These are phyloP conservation scores for Darevskia nairensis DNA, from an alignment of 2,797 vertebrate genomes.

Conservation along the genomic window DNA sequence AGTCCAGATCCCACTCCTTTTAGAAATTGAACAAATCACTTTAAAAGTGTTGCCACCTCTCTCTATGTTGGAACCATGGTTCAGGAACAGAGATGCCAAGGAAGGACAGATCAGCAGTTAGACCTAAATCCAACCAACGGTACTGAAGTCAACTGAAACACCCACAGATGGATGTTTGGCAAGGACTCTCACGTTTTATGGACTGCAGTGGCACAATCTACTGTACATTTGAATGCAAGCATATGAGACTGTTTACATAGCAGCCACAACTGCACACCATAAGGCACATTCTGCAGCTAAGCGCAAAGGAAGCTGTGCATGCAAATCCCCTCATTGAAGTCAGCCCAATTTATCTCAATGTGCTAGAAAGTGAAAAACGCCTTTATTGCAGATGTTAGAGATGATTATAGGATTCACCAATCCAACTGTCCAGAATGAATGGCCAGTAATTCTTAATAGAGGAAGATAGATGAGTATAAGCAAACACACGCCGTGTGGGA, in stretches of 20 bases:
- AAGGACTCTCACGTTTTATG: neutral
- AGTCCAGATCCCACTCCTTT: neutral
- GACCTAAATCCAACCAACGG: neutral
- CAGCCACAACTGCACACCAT: neutral
- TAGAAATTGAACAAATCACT: neutral
- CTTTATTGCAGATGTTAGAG: neutral
- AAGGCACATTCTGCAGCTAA: neutral
- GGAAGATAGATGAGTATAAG: neutral
- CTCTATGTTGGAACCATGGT: neutral
- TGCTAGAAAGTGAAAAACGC: neutral
- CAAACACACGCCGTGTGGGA: neutral
- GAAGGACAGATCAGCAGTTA: neutral
- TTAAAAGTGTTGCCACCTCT: neutral
- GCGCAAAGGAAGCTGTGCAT: neutral
- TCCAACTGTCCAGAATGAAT: neutral
- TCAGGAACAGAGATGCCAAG: neutral
- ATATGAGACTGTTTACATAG: neutral
- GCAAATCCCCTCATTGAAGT: slow-evolving; percentile 4
- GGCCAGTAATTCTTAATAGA: neutral
- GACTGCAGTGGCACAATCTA: neutral
- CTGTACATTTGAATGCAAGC: slow-evolving; percentile 8
- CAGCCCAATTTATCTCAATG: slow-evolving; percentile 1
- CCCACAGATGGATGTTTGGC: neutral
- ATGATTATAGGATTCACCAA: neutral
- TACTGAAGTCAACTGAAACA: neutral